Percentiles rank a stretch among this genome's conserved stretches.
Evolutionary conservation across 2,797 vertebrate genomes (phyloP).

Genomic region (Sebastes dallii): DNA sequence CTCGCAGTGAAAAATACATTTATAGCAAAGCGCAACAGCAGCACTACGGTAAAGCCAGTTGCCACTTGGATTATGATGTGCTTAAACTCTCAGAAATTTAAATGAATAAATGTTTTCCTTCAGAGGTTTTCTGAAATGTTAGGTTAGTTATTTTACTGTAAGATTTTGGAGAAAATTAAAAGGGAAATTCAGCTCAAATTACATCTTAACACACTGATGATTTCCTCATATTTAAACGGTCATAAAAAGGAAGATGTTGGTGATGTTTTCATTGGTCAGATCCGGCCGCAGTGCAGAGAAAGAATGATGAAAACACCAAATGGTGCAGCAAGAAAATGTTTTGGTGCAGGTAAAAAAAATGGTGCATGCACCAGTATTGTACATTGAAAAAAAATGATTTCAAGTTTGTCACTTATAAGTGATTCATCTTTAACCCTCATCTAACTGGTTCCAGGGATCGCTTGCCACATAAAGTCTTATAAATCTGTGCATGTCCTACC

Average conservation of each 20-base stretch:
- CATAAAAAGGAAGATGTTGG: neutral
- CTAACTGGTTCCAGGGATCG: no score
- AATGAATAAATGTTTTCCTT: neutral
- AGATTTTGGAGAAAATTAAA: neutral
- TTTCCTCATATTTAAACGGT: neutral
- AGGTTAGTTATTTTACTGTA: neutral
- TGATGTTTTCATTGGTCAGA: neutral
- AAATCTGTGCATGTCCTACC: constrained; percentile 61
- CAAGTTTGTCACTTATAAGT: neutral
- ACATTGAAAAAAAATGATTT: neutral
- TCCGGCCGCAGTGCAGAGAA: neutral
- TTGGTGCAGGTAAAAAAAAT: neutral
- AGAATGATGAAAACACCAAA: neutral
- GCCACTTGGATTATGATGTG: no score
- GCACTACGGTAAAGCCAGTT: no score
- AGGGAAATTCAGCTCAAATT: neutral
- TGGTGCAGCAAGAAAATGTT: neutral
- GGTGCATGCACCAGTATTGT: neutral
- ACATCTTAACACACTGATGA: neutral
- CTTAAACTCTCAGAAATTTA: neutral
- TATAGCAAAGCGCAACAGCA: no score
- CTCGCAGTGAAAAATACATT: neutral
- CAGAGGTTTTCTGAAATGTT: neutral
- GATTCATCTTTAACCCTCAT: neutral
- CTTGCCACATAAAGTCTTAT: neutral